phyloP scores from a whole-genome alignment of 2,888 invertebrate species.

The Acronicta aceris region DNA sequence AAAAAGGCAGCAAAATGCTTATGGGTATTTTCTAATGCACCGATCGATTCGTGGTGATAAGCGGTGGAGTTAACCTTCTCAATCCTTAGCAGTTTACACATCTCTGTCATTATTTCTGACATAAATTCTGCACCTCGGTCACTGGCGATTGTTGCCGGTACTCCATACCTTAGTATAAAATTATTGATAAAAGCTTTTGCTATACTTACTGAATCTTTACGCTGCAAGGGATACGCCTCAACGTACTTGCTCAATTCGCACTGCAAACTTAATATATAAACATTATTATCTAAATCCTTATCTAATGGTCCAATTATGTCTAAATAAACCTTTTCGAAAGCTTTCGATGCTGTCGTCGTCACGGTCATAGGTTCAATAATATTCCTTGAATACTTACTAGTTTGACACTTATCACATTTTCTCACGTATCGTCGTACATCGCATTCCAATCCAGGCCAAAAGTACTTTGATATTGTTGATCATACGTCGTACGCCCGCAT shows the following conservation, averaged over 20 bases:
- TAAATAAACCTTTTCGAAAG: constrained; percentile 18
- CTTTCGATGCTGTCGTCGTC: constrained; percentile 11
- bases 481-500: constrained; percentile 31
- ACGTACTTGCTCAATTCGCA: constrained; percentile 22
- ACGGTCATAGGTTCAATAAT: constrained; percentile 16
- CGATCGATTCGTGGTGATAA: constrained; percentile 22
- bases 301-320: too few species aligned
- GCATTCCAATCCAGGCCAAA: constrained; percentile 19
- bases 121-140: constrained; percentile 25
- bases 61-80: constrained; percentile 12
- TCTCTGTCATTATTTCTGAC: background rate
- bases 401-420: constrained; percentile 22
- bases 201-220: constrained; percentile 21
- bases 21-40: constrained; percentile 39
- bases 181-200: constrained; percentile 19
- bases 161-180: constrained; percentile 20
- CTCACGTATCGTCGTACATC: constrained; percentile 19
- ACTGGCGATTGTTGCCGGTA: constrained; percentile 11
- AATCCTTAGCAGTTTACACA: constrained; percentile 20
- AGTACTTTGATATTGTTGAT: constrained; percentile 26
- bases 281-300: constrained; percentile 7
- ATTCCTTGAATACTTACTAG: constrained; percentile 2
- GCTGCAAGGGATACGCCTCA: constrained; percentile 6
- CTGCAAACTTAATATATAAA: constrained; percentile 20
- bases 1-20: constrained; percentile 31